Base-by-base conservation (phyloP, 1,140 invertebrate genomes). In the Camponotus floridanus region DNA sequence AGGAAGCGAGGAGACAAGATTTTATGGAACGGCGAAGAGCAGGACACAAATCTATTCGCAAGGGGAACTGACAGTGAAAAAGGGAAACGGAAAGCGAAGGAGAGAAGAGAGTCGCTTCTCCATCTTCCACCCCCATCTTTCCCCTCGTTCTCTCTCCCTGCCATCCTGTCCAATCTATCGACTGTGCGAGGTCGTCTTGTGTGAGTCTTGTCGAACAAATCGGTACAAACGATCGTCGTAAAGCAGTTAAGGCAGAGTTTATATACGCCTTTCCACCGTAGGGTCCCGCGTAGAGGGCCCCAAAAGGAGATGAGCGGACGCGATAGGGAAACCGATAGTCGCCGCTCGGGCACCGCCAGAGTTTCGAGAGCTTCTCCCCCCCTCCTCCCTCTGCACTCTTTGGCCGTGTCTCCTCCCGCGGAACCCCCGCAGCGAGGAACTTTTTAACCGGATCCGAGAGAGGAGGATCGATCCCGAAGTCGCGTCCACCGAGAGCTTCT, bases 201-300 rank as follows among this genome's bases (percentile, higher is more conserved):
- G 48, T 51, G 48, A 15, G 83, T 91, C 93, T 94, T 95, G 94
- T 95, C 94, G 94, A 95, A 95, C 94, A 95, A 95, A 95, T 95
- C 94, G 94, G 94, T 95, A 95, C 94, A 95, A 95, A 95, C 94
- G 94, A 95, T 95, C 94, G 94, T 95, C 94, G 94, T 95, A 95
- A 95, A 95, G 93, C 94, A 94, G 94, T 95, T 95, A 94, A 93
- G 94, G 90, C 87, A 89, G 91, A 91, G 91, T 94, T 94, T 94
- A 94, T 94, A 93, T 93, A 92, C 92, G 92, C 89, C 91, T 92
- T 90, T 92, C 91, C 87, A 88, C 86, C 89, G 88, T 64, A 76
- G 87, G 64, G 87, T 67, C 84, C 86, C 76, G 90, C 76, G 88
- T 68, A 86, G 88, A 89, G 88, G 91, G 83, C 87, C 86, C 91